Evolutionary conservation across 2,113 vertebrate genomes (phyloP).

Genomic region (Mobula birostris): DNA sequence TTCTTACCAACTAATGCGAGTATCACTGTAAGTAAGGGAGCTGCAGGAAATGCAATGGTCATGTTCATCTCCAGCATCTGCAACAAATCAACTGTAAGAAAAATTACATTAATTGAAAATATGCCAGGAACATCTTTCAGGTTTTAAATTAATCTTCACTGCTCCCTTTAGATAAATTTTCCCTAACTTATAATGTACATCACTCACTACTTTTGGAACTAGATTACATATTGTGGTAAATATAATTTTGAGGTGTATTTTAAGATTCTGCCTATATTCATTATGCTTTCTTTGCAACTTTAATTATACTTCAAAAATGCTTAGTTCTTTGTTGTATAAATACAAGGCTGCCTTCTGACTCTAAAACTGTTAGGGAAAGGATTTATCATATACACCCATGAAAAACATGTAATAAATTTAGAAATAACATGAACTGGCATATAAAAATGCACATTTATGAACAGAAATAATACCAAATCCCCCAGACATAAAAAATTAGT

Average conservation of each 20-base stretch:
- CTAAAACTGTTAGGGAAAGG: neutral
- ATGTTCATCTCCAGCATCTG: constrained; percentile 99
- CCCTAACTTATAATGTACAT: neutral
- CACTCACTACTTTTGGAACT: neutral
- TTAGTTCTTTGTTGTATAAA: neutral
- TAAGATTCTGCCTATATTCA: neutral
- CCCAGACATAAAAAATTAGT: neutral
- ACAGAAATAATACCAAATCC: neutral
- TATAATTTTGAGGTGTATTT: neutral
- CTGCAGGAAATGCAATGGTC: constrained; percentile 94
- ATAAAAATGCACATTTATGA: neutral
- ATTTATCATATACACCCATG: neutral
- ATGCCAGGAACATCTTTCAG: neutral
- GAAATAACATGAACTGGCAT: neutral
- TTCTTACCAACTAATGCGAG: constrained; percentile 88
- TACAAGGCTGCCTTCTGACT: neutral
- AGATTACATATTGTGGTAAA: neutral
- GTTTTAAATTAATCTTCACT: neutral
- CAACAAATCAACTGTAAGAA: constrained; percentile 79
- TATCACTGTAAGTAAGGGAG: constrained; percentile 93
- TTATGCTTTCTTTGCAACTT: neutral
- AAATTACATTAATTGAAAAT: constrained; percentile 30
- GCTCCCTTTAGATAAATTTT: neutral
- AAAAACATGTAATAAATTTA: neutral
- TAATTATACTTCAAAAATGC: neutral